These are phyloP conservation scores for Podocnemis expansa DNA, from an alignment of 2,113 vertebrate genomes.

Conservation along the genomic window DNA sequence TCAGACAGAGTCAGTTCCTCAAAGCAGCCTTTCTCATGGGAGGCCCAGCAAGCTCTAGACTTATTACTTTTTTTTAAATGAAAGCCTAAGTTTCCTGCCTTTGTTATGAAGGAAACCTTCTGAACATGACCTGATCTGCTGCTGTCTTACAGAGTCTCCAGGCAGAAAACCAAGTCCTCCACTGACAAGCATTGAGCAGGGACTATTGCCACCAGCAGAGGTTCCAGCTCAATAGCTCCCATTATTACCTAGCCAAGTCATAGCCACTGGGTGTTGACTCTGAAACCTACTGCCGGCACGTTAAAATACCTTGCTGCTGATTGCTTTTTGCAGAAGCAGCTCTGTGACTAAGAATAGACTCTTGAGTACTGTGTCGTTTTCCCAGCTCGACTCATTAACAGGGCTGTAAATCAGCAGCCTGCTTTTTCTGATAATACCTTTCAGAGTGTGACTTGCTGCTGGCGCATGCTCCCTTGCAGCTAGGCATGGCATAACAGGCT, in stretches of 20 bases:
- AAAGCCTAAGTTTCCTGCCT: background rate
- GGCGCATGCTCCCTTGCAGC: background rate
- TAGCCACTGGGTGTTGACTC: background rate
- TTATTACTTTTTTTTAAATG: background rate
- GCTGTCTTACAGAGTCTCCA: background rate
- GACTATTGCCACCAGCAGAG: accelerated
- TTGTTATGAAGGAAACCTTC: background rate
- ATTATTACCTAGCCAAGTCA: accelerated
- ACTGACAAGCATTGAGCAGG: background rate
- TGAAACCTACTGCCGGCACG: background rate
- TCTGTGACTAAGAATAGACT: background rate
- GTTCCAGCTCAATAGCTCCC: background rate
- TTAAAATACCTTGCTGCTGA: background rate
- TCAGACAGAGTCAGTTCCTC: background rate
- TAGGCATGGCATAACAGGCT: background rate
- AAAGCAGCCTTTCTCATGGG: background rate
- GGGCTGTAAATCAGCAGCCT: accelerated
- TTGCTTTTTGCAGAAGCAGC: background rate
- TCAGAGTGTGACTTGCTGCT: background rate
- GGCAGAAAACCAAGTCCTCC: background rate
- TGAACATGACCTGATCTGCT: background rate
- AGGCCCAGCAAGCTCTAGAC: background rate
- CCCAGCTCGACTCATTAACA: background rate
- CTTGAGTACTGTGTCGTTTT: background rate
- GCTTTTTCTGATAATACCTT: background rate